Conservation (phyloP, 2,797 vertebrate species). For the Muraenolepis orangiensis region DNA sequence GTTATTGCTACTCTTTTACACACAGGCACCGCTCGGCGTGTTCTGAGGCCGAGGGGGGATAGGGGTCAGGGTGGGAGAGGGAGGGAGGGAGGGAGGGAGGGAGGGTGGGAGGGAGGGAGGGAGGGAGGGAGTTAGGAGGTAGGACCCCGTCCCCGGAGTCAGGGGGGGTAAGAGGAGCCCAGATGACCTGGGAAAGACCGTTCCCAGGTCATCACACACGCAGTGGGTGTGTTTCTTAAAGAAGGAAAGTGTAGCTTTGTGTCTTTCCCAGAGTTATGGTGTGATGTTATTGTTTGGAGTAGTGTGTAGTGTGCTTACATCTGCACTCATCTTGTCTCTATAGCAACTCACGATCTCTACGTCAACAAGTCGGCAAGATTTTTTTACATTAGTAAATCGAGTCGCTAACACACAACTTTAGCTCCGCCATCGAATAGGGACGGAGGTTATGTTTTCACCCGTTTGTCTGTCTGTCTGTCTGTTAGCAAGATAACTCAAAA, state of each 20-base stretch:
- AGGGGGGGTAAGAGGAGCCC: too few relatives aligned
- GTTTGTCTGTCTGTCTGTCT: too few relatives aligned
- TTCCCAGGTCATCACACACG: slow-evolving; percentile 28
- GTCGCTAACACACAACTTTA: too few relatives aligned
- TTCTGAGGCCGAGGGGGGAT: slow-evolving; percentile 41
- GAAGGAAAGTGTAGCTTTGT: background rate
- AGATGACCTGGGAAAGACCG: slow-evolving; percentile 39
- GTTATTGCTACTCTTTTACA: slow-evolving; percentile 62
- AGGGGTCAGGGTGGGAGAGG: slow-evolving; percentile 42
- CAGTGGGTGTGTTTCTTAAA: background rate
- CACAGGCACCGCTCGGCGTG: slow-evolving; percentile 49
- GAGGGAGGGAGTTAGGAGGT: slow-evolving; percentile 44
- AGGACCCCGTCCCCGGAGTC: slow-evolving; percentile 41
- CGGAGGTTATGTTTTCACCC: too few relatives aligned
- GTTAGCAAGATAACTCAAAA: too few relatives aligned
- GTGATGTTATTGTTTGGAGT: too few relatives aligned
- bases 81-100: slow-evolving; percentile 39
- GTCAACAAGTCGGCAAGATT: too few relatives aligned
- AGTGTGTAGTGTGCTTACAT: too few relatives aligned
- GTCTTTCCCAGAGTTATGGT: background rate
- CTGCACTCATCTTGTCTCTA: too few relatives aligned
- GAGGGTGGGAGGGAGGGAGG: slow-evolving; percentile 33
- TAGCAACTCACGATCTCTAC: too few relatives aligned
- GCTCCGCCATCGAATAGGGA: too few relatives aligned
- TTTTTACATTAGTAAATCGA: too few relatives aligned